Evolutionary conservation across 2,797 vertebrate species (phyloP), one percentile per base, ranked within the genome.

Genomic region (Syndactyla subalaris): DNA sequence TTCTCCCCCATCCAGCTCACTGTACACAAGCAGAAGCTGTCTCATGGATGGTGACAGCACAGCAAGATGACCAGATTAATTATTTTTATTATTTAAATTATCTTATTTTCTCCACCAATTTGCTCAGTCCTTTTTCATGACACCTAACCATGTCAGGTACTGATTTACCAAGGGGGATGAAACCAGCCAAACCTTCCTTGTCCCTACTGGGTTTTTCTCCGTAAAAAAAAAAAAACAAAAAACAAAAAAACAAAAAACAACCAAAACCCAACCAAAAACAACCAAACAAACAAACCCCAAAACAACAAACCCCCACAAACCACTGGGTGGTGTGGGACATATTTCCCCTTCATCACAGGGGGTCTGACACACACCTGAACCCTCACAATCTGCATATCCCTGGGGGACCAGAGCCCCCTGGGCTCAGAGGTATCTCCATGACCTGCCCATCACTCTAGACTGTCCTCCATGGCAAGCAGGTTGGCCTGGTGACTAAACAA

Each of bases 41-140:
- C 43, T 83, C 55, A 63, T 0, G 0, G 18, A 10, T 2, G 4
- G 32, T 2, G 1, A 61, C 48, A 59, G 34, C 14, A 48, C 0
- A 0, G 26, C 52, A 66, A 49, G 11, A 23, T 36, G 10, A 67
- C n/a, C 32, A 61, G 10, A 59, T 55, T 32, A 72, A 34, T 58
- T 54, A 71, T 77, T 89, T 73, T 58, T 54, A 51, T 61, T 46
- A 22, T 46, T 89, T 73, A 51, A 61, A 51, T 61, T 12, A 46
- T 46, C 88, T 73, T 58, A 61, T 46, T 61, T 71, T 71, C 72
- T 51, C n/a, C 45, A 39, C 20, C 30, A 46, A 16, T 74, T 58
- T 74, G 2, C 26, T 83, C 6, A 2, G 14, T 63, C 29, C 24
- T 63, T 88, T 76, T 54, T 73, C 65, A 63, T 74, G 39, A 41